Evolutionary conservation across 2,113 vertebrate genomes (phyloP), one percentile per base, ranked within the genome.

Genomic region (Turdus rufiventris): DNA sequence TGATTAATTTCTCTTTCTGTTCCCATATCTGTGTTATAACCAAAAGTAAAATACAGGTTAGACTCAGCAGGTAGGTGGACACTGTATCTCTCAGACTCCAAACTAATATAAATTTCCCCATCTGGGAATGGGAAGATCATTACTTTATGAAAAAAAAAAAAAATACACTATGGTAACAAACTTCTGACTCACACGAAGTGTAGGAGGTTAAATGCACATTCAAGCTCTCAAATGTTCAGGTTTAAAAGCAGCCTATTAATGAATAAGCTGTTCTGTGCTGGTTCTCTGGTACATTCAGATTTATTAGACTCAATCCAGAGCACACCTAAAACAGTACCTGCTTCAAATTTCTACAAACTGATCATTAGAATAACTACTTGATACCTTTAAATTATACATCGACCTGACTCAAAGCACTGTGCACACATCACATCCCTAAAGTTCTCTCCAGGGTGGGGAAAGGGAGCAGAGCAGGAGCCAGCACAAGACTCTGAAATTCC

Each of bases 171-270:
- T 31, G 40, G 74, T 66, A 66, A 88, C 91, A 82, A 31, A 38
- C 38, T 85, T 93, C 18, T 91, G 89, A 92, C 45, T 94, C 77
- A 76, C 15, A 48, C 5, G 0, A 38, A 82, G 40, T 70, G 63
- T 79, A 76, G 63, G 77, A 94, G 63, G 89, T 82, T 89, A 92
- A 91, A 94, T 16, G 67, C 50, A 94, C 57, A 70, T 83, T 80
- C 34, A 85, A 34, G 78, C 42, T 75, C 73, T 72, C 66, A 79
- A 65, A 53, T 58, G 31, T 29, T 82, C 51, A 47, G 51, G 45
- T 89, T 79, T 88, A 73, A 94, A 91, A 85, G 77, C 50, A 66
- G 34, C 33, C 67, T 61, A 24, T 70, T 83, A 78, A 88, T 47
- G 74, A 43, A 91, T 14, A 84, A 88, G 45, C 28, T 65, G 29